Evolutionary conservation across 92 coral and sea anemone genomes (phyloP).

Genomic region (Porites evermanni): DNA sequence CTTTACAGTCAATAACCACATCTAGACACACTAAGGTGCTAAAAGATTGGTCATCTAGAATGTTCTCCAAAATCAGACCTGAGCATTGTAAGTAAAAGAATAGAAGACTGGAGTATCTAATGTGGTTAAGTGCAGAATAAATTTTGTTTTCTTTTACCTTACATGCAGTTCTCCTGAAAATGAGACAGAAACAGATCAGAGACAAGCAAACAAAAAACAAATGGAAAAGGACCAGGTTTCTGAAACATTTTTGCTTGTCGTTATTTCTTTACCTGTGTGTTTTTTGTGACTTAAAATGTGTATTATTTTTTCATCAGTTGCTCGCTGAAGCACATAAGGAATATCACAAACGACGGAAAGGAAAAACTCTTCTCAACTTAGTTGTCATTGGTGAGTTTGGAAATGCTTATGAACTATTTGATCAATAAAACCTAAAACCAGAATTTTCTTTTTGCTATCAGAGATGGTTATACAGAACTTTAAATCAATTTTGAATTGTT

Average conservation of each 20-base stretch:
- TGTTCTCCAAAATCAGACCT: no score
- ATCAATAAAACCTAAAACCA: background rate
- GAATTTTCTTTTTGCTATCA: background rate
- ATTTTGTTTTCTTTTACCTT: background rate
- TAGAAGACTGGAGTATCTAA: no score
- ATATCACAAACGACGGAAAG: conserved; percentile 72
- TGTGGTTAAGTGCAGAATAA: background rate
- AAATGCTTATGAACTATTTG: background rate
- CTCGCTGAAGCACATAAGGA: conserved; percentile 62
- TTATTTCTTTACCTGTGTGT: background rate
- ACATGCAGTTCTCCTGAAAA: conserved; percentile 69
- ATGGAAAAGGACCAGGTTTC: conserved; percentile 69
- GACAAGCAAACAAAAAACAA: conserved; percentile 27
- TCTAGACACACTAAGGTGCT: no score
- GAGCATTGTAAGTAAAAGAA: no score
- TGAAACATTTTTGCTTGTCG: background rate
- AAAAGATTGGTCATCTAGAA: no score
- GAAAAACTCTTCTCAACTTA: conserved; percentile 88
- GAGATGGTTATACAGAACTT: no score
- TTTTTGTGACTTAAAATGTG: background rate
- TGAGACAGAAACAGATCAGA: conserved; percentile 60
- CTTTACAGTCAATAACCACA: no score
- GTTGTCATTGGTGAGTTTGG: conserved; percentile 89
- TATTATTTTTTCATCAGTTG: background rate
- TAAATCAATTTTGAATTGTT: no score